Evolutionary conservation across 2,113 vertebrate species (phyloP).

Genomic region (Mus musculus): DNA sequence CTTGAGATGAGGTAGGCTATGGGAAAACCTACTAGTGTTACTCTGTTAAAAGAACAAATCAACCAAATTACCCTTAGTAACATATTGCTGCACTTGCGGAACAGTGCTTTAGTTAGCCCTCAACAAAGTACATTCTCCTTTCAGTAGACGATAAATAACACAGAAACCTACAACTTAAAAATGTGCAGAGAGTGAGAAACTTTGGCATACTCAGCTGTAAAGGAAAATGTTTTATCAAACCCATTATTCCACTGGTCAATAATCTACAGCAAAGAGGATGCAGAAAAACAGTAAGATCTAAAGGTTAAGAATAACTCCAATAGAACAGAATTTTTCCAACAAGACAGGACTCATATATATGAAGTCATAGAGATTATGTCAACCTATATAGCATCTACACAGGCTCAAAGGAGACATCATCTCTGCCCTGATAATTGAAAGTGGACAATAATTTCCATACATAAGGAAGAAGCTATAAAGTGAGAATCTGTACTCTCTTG

Average conservation of each 20-base stretch:
- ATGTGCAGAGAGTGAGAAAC: not conserved
- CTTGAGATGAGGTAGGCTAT: not conserved
- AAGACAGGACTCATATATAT: not conserved
- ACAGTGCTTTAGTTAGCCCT: not conserved
- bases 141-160: not conserved
- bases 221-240: not conserved
- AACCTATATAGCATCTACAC: not conserved
- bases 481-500: not conserved
- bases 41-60: not conserved
- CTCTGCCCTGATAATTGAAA: not conserved
- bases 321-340: not conserved
- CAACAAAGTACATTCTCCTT: not conserved
- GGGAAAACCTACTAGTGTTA: not conserved
- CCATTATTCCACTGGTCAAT: not conserved
- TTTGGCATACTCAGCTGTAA: not conserved
- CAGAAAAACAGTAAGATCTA: not conserved
- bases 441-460: not conserved
- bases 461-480: not conserved
- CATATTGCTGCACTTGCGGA: not conserved
- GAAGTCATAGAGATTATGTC: too few relatives aligned
- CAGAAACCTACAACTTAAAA: not conserved
- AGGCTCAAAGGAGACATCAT: not conserved
- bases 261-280: not conserved
- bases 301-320: not conserved
- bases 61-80: not conserved